A percentile compares a stretch with the other conserved stretches of the same genome.
These are phyloP conservation scores for Sclerurus mexicanus DNA, from an alignment of 2,113 vertebrate genomes.

Conservation along the genomic window DNA sequence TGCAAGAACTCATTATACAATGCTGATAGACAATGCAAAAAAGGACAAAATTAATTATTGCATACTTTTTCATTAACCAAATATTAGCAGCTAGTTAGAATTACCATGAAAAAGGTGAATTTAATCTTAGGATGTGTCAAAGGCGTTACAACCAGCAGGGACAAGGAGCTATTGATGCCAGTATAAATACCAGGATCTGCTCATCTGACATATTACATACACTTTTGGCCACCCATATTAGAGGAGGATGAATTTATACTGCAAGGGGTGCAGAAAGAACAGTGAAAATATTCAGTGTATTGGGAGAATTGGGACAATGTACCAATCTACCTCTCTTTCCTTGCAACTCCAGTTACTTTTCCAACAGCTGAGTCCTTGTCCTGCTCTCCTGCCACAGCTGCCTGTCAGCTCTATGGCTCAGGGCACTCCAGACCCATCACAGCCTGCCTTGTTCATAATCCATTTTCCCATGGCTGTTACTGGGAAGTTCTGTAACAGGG, in stretches of 20 bases:
- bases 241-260: not conserved
- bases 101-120: not conserved
- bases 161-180: not conserved
- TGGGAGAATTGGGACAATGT: not conserved
- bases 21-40: not conserved
- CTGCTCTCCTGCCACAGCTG: not conserved
- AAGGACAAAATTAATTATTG: not conserved
- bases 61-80: not conserved
- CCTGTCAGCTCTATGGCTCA: not conserved
- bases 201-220: not conserved
- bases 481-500: not conserved
- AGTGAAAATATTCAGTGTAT: not conserved
- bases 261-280: not conserved
- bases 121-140: not conserved
- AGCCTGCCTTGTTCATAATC: not conserved
- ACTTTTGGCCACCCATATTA: not conserved
- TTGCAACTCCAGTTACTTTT: not conserved
- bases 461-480: not conserved
- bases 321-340: not conserved
- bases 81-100: not conserved
- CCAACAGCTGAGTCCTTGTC: not conserved
- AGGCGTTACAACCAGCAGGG: not conserved
- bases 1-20: not conserved
- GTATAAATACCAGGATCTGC: not conserved
- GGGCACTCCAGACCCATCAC: accelerated